Conservation (phyloP, 1,140 invertebrate species). For the Bombus ignitus region DNA sequence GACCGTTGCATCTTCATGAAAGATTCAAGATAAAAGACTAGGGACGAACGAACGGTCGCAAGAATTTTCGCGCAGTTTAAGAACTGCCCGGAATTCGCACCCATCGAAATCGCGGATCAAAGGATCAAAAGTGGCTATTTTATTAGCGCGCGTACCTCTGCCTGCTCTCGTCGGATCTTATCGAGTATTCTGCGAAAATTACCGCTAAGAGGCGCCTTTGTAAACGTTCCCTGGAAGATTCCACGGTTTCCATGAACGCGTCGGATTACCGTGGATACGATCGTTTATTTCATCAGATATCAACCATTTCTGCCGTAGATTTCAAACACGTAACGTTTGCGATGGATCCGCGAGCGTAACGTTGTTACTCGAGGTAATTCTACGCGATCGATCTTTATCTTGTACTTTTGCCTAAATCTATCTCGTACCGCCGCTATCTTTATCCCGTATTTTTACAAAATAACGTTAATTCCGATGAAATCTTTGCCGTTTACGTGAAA, state of each 20-base stretch:
- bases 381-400: no score
- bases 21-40: constrained; percentile 50
- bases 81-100: constrained; percentile 33
- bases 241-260: not conserved
- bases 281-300: no score
- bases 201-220: constrained; percentile 21
- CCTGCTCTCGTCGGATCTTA: constrained; percentile 12
- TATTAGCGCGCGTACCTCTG: constrained; percentile 44
- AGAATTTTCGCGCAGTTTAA: constrained; percentile 28
- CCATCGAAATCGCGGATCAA: constrained; percentile 51
- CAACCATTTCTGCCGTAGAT: no score
- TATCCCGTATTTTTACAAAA: no score
- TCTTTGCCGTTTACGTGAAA: not conserved
- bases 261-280: not conserved
- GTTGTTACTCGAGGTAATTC: no score
- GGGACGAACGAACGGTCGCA: not conserved
- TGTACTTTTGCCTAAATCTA: no score
- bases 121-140: constrained; percentile 52
- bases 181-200: constrained; percentile 38
- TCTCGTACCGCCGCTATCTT: no score
- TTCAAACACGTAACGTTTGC: no score
- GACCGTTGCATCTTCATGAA: constrained; percentile 52
- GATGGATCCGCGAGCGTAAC: no score
- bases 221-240: constrained; percentile 32
- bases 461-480: not conserved